Percentiles rank a stretch among this genome's conserved stretches.
These are phyloP conservation scores for Vultur gryphus DNA, from an alignment of 2,797 vertebrate genomes.

Conservation along the genomic window DNA sequence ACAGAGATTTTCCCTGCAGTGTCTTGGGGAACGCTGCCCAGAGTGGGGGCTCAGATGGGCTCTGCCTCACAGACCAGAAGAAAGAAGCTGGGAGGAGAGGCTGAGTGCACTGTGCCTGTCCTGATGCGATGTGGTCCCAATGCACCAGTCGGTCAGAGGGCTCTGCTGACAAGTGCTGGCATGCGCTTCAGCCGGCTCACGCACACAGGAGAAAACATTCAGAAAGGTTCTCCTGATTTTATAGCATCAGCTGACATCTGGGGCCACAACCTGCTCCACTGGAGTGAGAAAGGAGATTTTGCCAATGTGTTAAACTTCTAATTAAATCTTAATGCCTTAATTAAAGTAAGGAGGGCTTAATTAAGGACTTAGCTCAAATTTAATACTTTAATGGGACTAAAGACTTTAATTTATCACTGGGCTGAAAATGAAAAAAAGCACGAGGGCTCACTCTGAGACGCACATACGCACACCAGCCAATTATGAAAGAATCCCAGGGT, in stretches of 20 bases:
- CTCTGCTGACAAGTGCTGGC: background rate
- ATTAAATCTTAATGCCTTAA: slow-evolving; percentile 65
- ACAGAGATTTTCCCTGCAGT: background rate
- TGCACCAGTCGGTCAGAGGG: background rate
- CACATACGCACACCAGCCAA: background rate
- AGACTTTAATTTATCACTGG: slow-evolving; percentile 63
- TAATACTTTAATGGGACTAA: slow-evolving; percentile 73
- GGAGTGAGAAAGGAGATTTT: slow-evolving; percentile 3
- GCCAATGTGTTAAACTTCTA: slow-evolving; percentile 56
- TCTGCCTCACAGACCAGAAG: background rate
- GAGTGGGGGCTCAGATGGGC: accelerated
- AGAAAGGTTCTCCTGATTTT: background rate
- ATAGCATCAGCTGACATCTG: background rate
- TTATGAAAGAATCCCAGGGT: slow-evolving; percentile 40
- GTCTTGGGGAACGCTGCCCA: background rate
- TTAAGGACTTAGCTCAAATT: slow-evolving; percentile 69
- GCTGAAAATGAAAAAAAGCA: slow-evolving; percentile 1
- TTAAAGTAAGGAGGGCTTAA: slow-evolving; percentile 59
- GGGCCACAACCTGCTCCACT: background rate
- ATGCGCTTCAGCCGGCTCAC: background rate
- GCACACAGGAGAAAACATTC: background rate
- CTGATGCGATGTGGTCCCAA: background rate
- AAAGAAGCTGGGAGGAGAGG: background rate
- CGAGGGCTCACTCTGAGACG: background rate
- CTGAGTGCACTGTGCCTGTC: background rate